Conservation (phyloP, 2,113 vertebrate species). For the Laterallus jamaicensis region DNA sequence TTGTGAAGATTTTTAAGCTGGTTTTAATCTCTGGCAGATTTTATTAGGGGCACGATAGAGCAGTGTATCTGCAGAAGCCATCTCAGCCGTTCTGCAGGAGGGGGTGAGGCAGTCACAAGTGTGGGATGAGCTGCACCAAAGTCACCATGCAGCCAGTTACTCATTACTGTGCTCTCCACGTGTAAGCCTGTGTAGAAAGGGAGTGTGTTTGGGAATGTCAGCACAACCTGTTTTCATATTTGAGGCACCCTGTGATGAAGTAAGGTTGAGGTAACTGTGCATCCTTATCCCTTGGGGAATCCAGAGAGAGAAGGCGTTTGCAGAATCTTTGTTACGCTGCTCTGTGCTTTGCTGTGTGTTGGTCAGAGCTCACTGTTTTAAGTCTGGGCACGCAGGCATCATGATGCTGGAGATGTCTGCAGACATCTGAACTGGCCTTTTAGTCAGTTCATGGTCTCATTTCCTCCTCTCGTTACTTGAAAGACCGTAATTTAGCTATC, state of each 20-base stretch:
- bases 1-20: neutral
- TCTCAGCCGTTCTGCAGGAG: constrained; percentile 9
- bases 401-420: neutral
- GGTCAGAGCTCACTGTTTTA: neutral
- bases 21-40: constrained; percentile 19
- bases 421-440: neutral
- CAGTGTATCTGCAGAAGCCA: constrained; percentile 32
- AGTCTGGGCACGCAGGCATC: neutral
- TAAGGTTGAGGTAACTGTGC: neutral
- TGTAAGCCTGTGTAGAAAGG: neutral
- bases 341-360: neutral
- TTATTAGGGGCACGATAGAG: neutral
- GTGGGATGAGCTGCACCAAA: neutral
- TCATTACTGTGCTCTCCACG: neutral
- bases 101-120: neutral
- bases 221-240: neutral
- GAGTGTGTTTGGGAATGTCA: neutral
- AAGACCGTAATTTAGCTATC: neutral
- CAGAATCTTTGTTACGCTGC: neutral
- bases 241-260: neutral
- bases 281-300: neutral
- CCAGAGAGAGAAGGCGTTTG: neutral
- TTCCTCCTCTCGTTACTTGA: neutral
- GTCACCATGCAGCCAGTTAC: neutral
- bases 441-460: neutral